phyloP scores from a whole-genome alignment of 2,797 vertebrate genomes.

The Betta splendens region DNA sequence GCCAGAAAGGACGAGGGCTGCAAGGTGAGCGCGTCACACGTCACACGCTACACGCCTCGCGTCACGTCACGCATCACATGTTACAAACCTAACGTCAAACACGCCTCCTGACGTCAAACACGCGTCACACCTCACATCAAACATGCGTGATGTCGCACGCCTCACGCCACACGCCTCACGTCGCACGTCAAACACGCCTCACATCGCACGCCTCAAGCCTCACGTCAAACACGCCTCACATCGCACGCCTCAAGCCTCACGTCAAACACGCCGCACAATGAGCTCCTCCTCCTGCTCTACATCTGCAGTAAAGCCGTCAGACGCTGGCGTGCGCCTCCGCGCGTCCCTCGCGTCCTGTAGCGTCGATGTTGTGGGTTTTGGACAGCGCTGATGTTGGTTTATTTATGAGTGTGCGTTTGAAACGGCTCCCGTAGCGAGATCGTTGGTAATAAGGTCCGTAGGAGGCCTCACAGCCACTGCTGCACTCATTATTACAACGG shows the following conservation, averaged over 20 bases:
- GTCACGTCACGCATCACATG: no score
- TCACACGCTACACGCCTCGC: no score
- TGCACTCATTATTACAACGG: conserved; percentile 57
- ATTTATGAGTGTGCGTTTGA: conserved; percentile 54
- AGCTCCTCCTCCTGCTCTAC: background rate
- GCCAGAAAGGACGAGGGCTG: conserved; percentile 92
- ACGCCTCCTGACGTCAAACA: no score
- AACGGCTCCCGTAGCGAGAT: conserved; percentile 34
- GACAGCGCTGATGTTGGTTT: conserved; percentile 46
- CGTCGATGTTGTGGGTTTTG: conserved; percentile 55
- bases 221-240: no score
- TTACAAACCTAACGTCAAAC: no score
- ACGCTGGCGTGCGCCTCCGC: background rate
- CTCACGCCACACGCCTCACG: no score
- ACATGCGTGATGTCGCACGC: no score
- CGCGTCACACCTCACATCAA: no score
- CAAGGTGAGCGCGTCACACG: conserved; percentile 87
- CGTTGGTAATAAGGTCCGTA: conserved; percentile 52
- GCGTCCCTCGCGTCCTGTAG: conserved; percentile 20
- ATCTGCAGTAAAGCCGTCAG: conserved; percentile 45
- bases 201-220: no score
- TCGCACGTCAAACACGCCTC: no score
- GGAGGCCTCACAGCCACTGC: conserved; percentile 35
- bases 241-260: no score
- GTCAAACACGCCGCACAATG: conserved; percentile 26